Conservation (phyloP, 2,888 invertebrate species). For the Nebria salina region DNA sequence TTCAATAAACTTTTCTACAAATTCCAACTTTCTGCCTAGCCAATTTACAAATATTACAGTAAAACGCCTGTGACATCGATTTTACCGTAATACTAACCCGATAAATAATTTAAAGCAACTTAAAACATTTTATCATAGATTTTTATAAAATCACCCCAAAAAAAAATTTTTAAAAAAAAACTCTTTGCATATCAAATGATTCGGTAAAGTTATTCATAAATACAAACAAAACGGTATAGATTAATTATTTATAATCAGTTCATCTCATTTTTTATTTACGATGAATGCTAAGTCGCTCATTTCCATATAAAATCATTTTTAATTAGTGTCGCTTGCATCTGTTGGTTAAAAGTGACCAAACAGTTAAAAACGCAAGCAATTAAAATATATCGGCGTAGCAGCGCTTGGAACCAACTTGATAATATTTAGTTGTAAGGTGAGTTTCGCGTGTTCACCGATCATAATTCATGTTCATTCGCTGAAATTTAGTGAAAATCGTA, state of each 20-base stretch:
- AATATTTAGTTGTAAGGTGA: background rate
- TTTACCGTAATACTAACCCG: too few relatives aligned
- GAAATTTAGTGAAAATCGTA: background rate
- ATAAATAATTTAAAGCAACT: too few relatives aligned
- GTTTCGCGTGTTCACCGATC: slow-evolving; percentile 11
- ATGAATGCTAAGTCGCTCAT: slow-evolving; percentile 18
- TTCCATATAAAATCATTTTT: slow-evolving; percentile 40
- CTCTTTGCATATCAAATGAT: too few relatives aligned
- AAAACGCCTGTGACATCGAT: too few relatives aligned
- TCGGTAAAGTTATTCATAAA: too few relatives aligned
- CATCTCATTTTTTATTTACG: too few relatives aligned
- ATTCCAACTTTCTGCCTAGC: background rate
- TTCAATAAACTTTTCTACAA: background rate
- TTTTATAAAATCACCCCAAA: too few relatives aligned
- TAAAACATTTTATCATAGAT: too few relatives aligned
- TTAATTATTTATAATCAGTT: background rate
- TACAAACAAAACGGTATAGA: too few relatives aligned
- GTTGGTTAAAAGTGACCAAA: slow-evolving; percentile 20
- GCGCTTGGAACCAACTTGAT: background rate
- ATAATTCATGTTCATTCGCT: slow-evolving; percentile 11
- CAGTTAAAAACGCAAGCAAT: background rate
- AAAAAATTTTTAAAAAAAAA: too few relatives aligned
- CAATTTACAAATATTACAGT: background rate
- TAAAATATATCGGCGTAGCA: background rate
- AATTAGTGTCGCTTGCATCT: slow-evolving; percentile 41